phyloP scores from a whole-genome alignment of 2,113 vertebrate genomes.

The Danio rerio region GRCz12tu NC_133176.1:15032001-15032500 shows the following conservation, averaged over 20 bases:
- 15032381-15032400: conserved; percentile 46
- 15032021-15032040: too few species aligned
- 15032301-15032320: conserved; percentile 35
- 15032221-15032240: neutral
- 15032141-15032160: too few species aligned
- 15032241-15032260: neutral
- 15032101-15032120: too few species aligned
- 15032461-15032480: conserved; percentile 20
- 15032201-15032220: neutral
- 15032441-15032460: neutral
- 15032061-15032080: too few species aligned
- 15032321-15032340: conserved; percentile 54
- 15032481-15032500: neutral
- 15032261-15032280: conserved; percentile 27
- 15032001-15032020: too few species aligned
- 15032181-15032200: neutral
- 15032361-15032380: conserved; percentile 54
- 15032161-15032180: neutral
- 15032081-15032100: too few species aligned
- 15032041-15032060: too few species aligned
- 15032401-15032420: conserved; percentile 49
- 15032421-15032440: conserved; percentile 52
- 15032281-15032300: conserved; percentile 11
- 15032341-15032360: conserved; percentile 54
- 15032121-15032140: too few species aligned